phyloP scores from a whole-genome alignment of 2,888 invertebrate genomes.

The Scaptodrosophila latifasciaeformis region DNA sequence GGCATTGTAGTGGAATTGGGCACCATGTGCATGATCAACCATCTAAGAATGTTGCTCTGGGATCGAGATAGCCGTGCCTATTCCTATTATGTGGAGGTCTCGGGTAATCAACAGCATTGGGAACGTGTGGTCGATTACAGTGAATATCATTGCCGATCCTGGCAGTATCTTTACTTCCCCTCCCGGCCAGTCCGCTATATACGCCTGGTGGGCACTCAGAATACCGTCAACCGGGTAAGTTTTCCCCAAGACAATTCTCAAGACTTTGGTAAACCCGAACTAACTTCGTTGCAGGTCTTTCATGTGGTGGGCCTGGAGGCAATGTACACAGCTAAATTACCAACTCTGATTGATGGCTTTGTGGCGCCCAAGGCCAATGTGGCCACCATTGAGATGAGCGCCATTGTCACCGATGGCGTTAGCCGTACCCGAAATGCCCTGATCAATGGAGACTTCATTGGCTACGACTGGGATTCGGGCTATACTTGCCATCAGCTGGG shows the following conservation, averaged over 20 bases:
- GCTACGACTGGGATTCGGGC: slow-evolving; percentile 99
- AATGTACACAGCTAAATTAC: slow-evolving; percentile 85
- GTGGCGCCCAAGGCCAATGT: slow-evolving; percentile 92
- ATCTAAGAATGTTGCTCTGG: slow-evolving; percentile 94
- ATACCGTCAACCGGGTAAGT: slow-evolving; percentile 91
- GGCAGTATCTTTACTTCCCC: slow-evolving; percentile 96
- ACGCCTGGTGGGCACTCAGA: slow-evolving; percentile 91
- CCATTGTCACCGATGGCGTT: slow-evolving; percentile 97
- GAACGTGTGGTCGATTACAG: slow-evolving; percentile 94
- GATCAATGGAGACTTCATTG: slow-evolving; percentile 94
- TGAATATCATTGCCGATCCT: slow-evolving; percentile 93
- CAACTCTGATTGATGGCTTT: slow-evolving; percentile 84
- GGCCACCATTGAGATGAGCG: slow-evolving; percentile 91
- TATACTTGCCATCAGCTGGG: slow-evolving; percentile 98
- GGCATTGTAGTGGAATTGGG: slow-evolving; percentile 91
- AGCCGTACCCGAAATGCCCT: slow-evolving; percentile 94
- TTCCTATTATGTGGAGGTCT: slow-evolving; percentile 81
- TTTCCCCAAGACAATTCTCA: no score
- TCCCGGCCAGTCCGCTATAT: slow-evolving; percentile 91
- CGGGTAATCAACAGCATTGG: slow-evolving; percentile 97
- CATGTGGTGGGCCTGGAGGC: slow-evolving; percentile 96
- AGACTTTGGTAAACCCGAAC: not conserved
- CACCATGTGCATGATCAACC: slow-evolving; percentile 92
- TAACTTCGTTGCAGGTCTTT: slow-evolving; percentile 79
- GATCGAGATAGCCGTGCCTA: slow-evolving; percentile 89